Evolutionary conservation across 2,888 invertebrate genomes (phyloP).

Genomic region (Imbricaverruca yamaguchii): DNA sequence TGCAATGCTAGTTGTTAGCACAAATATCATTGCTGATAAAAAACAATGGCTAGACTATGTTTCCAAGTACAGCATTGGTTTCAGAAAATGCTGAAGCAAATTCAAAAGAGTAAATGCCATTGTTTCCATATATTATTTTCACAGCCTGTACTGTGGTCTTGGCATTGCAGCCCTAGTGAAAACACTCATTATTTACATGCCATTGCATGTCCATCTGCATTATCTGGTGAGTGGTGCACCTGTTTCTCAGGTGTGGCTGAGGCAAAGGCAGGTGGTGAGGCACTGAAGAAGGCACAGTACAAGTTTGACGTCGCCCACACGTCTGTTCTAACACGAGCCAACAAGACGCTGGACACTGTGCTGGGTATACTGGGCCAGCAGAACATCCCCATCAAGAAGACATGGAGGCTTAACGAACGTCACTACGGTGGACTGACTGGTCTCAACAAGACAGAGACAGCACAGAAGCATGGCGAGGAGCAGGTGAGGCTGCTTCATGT

Average conservation of each 20-base stretch:
- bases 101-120: too few relatives aligned
- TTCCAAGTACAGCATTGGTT: too few relatives aligned
- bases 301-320: conserved; percentile 73
- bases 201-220: too few relatives aligned
- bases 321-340: conserved; percentile 68
- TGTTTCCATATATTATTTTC: too few relatives aligned
- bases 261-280: conserved; percentile 62
- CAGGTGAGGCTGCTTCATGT: conserved; percentile 48
- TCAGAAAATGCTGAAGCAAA: too few relatives aligned
- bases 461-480: conserved; percentile 73
- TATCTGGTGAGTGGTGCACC: not conserved
- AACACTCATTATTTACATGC: too few relatives aligned
- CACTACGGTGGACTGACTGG: conserved; percentile 83
- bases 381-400: conserved; percentile 58
- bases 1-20: too few relatives aligned
- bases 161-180: too few relatives aligned
- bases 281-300: conserved; percentile 59
- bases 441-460: conserved; percentile 74
- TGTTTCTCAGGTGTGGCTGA: conserved; percentile 53
- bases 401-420: conserved; percentile 79
- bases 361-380: conserved; percentile 58
- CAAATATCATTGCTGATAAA: too few relatives aligned
- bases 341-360: conserved; percentile 59
- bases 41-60: too few relatives aligned
- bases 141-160: too few relatives aligned